Evolutionary conservation across 2,888 invertebrate species (phyloP), one percentile per base, ranked within the genome.

Genomic region (Siphonodentalium dalli): DNA sequence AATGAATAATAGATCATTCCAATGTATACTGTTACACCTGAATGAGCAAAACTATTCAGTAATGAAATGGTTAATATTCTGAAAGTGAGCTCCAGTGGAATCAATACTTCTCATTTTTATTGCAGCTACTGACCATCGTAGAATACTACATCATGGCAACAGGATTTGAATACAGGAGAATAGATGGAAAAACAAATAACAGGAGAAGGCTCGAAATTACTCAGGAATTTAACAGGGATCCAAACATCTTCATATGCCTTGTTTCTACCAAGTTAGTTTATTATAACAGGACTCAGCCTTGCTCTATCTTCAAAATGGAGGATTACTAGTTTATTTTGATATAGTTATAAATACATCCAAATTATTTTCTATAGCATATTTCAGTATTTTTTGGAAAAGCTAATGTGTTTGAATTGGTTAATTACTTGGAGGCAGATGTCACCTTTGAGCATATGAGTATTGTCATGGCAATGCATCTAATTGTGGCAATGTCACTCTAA

Each of bases 181-280:
- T 79, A 43, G 79, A 79, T 63, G 79, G 79, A n/a, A 60, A 56
- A 27, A 69, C 72, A 23, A 71, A 69, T 20, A 48, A 67, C 13
- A 63, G 62, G 41, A 63, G 62, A 24, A 58, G 79, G 27, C 47
- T 69, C 45, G 48, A 66, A 13, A 61, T 76, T 33, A 77, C 77
- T n/a, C 55, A 65, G 9, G 75, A 78, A 48, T 79, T 76, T 61
- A 79, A 79, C 65, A 64, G 52, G 8, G 73, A 77, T 48, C 70
- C 72, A 2, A 69, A 66, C 55, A 72, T 79, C 45, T 78, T 78
- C 57, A 61, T 78, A 11, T 78, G 76, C 50, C 69, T 79, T 18
- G 69, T 77, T 8, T 79, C 78, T 27, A 78, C 79, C 9, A 79
- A 75, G 79, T 79, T 65, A 61, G 68, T 56, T 27, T 28, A 15